Conservation (phyloP, 2,888 invertebrate genomes). For the Diaperis boleti region DNA sequence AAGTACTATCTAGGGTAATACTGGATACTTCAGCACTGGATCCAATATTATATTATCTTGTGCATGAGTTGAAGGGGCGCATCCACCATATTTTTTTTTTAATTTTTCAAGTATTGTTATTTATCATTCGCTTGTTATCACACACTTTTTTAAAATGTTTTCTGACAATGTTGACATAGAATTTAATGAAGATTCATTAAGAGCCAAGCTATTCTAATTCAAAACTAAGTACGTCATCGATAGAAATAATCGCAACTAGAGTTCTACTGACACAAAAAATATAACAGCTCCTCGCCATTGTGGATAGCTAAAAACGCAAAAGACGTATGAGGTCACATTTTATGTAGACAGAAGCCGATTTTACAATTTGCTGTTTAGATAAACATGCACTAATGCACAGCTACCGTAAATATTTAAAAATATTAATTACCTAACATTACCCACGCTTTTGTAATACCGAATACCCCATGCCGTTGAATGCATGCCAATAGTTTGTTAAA, state of each 20-base stretch:
- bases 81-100: too few relatives aligned
- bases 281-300: background rate
- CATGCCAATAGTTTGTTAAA: conserved; percentile 27
- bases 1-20: too few relatives aligned
- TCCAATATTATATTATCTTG: too few relatives aligned
- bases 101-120: too few relatives aligned
- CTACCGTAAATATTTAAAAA: conserved; percentile 28
- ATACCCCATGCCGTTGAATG: conserved; percentile 24
- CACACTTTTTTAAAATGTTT: too few relatives aligned
- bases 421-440: conserved; percentile 33
- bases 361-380: background rate
- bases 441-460: conserved; percentile 27
- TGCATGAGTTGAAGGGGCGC: too few relatives aligned
- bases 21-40: too few relatives aligned
- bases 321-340: conserved; percentile 8
- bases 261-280: conserved; percentile 12
- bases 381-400: conserved; percentile 28
- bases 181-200: conserved; percentile 1
- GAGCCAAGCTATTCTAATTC: conserved; percentile 21
- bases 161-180: too few relatives aligned
- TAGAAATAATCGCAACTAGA: conserved; percentile 17
- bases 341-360: conserved; percentile 5
- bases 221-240: conserved; percentile 24
- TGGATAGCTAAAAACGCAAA: background rate
- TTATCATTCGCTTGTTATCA: too few relatives aligned